These are phyloP conservation scores for Palaemon carinicauda DNA, from an alignment of 1,140 invertebrate genomes.

Conservation along the genomic window DNA sequence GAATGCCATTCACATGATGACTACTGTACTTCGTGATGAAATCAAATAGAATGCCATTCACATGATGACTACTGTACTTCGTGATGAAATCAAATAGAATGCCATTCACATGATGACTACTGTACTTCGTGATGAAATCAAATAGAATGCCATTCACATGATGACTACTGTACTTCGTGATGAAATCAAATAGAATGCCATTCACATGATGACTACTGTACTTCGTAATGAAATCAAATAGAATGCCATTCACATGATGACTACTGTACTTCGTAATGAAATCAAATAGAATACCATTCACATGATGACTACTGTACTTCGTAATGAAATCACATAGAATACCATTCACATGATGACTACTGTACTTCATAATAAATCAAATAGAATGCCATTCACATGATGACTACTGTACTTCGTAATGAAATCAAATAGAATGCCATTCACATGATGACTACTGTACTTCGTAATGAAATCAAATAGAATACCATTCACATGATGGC, in stretches of 20 bases:
- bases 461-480: not conserved
- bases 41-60: conserved; percentile 19
- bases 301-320: too few species aligned
- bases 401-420: too few species aligned
- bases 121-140: too few species aligned
- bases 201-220: not conserved
- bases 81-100: conserved; percentile 31
- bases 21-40: too few species aligned
- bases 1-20: conserved; percentile 6
- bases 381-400: conserved; percentile 24
- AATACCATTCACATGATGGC: conserved; percentile 8
- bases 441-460: not conserved
- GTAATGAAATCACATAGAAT: conserved; percentile 31
- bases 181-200: conserved; percentile 15
- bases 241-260: conserved; percentile 6
- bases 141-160: conserved; percentile 21
- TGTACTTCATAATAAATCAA: not conserved
- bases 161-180: too few species aligned
- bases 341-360: not conserved
- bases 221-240: too few species aligned
- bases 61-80: too few species aligned
- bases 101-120: not conserved
- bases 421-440: conserved; percentile 17
- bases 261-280: too few species aligned
- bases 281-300: conserved; percentile 22